These are phyloP conservation scores for Hemichromis elongatus DNA, from an alignment of 2,113 vertebrate species.

Conservation along the genomic window DNA sequence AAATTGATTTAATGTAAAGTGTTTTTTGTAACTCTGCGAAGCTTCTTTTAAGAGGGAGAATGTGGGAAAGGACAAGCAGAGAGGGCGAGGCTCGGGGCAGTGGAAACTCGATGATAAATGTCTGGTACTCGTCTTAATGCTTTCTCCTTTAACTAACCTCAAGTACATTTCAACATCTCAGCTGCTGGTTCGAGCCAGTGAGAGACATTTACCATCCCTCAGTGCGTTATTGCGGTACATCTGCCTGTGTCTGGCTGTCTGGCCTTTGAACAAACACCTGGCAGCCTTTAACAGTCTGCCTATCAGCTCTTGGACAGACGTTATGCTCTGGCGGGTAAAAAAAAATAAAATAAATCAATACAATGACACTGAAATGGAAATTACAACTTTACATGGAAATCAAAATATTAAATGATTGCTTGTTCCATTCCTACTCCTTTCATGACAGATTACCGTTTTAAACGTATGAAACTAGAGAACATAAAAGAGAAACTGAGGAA, in stretches of 20 bases:
- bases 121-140: constrained; percentile 48
- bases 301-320: neutral
- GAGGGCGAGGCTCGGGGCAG: neutral
- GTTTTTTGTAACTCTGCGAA: neutral
- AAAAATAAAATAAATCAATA: neutral
- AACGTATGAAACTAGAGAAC: neutral
- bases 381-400: neutral
- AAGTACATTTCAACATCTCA: constrained; percentile 40
- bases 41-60: neutral
- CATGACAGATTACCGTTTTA: neutral
- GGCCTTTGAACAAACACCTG: constrained; percentile 30
- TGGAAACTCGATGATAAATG: constrained; percentile 42
- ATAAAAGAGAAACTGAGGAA: neutral
- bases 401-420: neutral
- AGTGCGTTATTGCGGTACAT: neutral
- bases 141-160: constrained; percentile 10
- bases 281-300: neutral
- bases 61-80: neutral
- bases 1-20: neutral
- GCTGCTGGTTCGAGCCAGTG: neutral
- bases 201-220: constrained; percentile 47
- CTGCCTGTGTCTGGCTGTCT: constrained; percentile 16
- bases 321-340: neutral
- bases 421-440: neutral
- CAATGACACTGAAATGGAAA: neutral